Evolutionary conservation across 2,797 vertebrate genomes (phyloP).

Genomic region (Miopithecus talapoin): DNA sequence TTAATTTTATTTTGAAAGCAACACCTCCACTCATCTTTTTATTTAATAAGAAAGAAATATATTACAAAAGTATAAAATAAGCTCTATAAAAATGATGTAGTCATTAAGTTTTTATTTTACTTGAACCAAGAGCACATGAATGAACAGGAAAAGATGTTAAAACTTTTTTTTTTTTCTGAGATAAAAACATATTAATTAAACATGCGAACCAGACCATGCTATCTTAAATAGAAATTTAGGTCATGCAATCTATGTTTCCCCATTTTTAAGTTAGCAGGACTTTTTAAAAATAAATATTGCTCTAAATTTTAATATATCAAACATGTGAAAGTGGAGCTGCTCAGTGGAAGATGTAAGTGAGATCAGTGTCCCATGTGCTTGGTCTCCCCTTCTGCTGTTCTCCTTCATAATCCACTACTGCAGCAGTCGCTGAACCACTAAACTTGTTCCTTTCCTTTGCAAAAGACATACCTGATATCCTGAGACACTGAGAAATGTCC

Average conservation of each 20-base stretch:
- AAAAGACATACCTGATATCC: background rate
- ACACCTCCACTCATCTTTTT: conserved; percentile 44
- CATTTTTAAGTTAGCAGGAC: background rate
- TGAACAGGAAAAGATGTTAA: conserved; percentile 17
- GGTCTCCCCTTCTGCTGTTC: background rate
- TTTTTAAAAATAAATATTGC: conserved; percentile 1
- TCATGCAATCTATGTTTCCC: background rate
- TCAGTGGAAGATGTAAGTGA: background rate
- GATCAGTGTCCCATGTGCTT: background rate
- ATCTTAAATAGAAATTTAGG: conserved; percentile 12
- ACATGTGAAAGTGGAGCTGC: background rate
- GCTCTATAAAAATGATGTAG: conserved; percentile 40
- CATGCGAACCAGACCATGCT: conserved; percentile 32
- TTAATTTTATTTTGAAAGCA: conserved; percentile 49
- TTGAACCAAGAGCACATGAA: conserved; percentile 37
- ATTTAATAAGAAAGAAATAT: conserved; percentile 61
- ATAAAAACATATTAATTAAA: conserved; percentile 40
- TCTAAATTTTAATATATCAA: background rate
- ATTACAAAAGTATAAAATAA: conserved; percentile 44
- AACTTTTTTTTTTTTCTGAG: background rate
- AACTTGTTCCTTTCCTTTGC: background rate
- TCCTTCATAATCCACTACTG: background rate
- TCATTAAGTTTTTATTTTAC: conserved; percentile 35
- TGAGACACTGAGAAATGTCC: background rate
- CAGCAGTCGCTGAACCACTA: background rate